Evolutionary conservation across 2,113 vertebrate genomes (phyloP).

Genomic region (Ailuropoda melanoleuca): DNA sequence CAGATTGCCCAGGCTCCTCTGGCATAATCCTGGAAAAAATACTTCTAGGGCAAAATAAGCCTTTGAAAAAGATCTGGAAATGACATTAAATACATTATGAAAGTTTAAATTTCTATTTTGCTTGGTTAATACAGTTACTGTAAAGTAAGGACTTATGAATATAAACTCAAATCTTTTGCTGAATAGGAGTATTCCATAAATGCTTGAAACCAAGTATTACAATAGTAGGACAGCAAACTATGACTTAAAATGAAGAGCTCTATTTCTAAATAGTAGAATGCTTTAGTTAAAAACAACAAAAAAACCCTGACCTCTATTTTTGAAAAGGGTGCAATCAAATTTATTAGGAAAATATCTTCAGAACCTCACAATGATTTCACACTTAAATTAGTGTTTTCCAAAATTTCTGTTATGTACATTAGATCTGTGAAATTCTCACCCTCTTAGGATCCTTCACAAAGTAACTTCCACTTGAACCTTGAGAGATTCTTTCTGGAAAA

Average conservation of each 20-base stretch:
- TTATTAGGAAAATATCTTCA: slow-evolving; percentile 47
- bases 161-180: neutral
- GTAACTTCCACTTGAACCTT: slow-evolving; percentile 98
- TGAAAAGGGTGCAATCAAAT: slow-evolving; percentile 29
- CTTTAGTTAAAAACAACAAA: neutral
- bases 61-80: neutral
- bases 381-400: slow-evolving; percentile 52
- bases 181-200: slow-evolving; percentile 4
- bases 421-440: slow-evolving; percentile 85
- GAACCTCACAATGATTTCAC: slow-evolving; percentile 25
- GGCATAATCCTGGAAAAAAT: neutral
- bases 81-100: neutral
- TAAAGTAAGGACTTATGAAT: neutral
- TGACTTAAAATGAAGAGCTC: neutral
- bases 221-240: neutral
- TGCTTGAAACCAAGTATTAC: neutral
- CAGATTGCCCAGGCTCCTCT: neutral
- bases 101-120: slow-evolving; percentile 13
- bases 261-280: neutral
- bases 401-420: neutral
- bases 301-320: neutral
- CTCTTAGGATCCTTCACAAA: slow-evolving; percentile 97
- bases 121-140: neutral
- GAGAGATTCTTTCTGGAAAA: slow-evolving; percentile 95
- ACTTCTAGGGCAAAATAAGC: neutral